These are phyloP conservation scores for Lepus townsendii DNA, from an alignment of 2,797 vertebrate species.

Conservation along the genomic window DNA sequence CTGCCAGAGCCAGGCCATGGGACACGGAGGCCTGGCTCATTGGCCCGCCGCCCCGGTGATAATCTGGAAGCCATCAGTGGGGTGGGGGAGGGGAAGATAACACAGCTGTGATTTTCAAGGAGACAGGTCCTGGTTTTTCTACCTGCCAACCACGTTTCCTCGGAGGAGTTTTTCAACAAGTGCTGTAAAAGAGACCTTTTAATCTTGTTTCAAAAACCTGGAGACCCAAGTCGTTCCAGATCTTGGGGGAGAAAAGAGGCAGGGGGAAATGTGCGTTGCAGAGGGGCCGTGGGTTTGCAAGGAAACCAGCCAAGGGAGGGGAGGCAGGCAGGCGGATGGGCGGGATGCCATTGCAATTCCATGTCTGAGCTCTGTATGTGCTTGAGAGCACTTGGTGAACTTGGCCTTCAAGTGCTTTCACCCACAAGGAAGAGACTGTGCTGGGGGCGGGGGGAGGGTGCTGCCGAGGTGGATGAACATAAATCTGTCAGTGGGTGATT, in stretches of 20 bases:
- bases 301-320: background rate
- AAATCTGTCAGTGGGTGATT: slow-evolving; percentile 79
- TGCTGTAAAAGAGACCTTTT: slow-evolving; percentile 74
- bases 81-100: slow-evolving; percentile 76
- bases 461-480: slow-evolving; percentile 58
- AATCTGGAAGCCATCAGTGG: slow-evolving; percentile 86
- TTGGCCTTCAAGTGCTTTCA: slow-evolving; percentile 64
- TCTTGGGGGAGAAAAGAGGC: slow-evolving; percentile 65
- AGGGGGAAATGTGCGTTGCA: background rate
- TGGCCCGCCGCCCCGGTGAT: slow-evolving; percentile 78
- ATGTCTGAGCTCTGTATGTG: slow-evolving; percentile 46
- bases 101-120: slow-evolving; percentile 84
- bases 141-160: slow-evolving; percentile 85
- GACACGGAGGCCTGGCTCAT: slow-evolving; percentile 73
- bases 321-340: background rate
- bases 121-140: slow-evolving; percentile 83
- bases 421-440: slow-evolving; percentile 24
- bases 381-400: slow-evolving; percentile 68
- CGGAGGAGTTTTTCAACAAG: slow-evolving; percentile 77
- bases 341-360: background rate
- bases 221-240: slow-evolving; percentile 76
- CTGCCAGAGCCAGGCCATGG: slow-evolving; percentile 52
- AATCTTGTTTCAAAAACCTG: slow-evolving; percentile 81
- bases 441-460: slow-evolving; percentile 47
- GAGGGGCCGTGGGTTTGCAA: background rate